Percentiles rank a stretch among this genome's conserved stretches.
Conservation (phyloP, 2,797 vertebrate species). For the Leptodactylus fallax region DNA sequence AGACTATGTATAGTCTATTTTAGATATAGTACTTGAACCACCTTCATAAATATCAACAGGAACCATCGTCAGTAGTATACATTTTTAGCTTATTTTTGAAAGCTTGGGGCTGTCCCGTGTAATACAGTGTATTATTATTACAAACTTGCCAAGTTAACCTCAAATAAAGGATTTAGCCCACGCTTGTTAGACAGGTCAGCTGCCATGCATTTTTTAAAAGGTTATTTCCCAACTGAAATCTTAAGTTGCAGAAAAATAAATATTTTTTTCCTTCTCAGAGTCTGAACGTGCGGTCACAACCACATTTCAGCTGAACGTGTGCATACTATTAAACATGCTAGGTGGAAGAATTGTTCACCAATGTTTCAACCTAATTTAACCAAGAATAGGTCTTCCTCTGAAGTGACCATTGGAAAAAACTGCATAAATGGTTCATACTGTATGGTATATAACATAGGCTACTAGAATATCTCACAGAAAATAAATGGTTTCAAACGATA, state of each 20-base stretch:
- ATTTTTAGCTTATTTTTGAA: background rate
- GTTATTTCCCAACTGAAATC: conserved; percentile 52
- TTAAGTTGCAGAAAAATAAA: background rate
- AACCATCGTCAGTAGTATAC: background rate
- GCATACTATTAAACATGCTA: background rate
- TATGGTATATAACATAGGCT: background rate
- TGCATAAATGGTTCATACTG: too few species aligned
- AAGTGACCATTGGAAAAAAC: too few species aligned
- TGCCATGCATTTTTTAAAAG: conserved; percentile 14
- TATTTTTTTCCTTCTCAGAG: conserved; percentile 6
- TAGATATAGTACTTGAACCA: background rate
- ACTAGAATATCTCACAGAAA: too few species aligned
- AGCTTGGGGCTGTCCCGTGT: background rate
- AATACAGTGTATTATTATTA: background rate
- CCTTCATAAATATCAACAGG: background rate
- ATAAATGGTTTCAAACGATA: too few species aligned
- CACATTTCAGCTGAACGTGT: background rate
- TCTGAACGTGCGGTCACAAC: conserved; percentile 32
- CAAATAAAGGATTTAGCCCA: conserved; percentile 5
- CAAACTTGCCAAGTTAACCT: background rate
- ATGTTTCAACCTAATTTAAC: background rate
- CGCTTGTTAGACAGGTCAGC: background rate
- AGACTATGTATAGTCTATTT: background rate
- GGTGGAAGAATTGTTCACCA: background rate
- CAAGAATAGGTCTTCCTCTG: background rate